Conservation (phyloP, 2,113 vertebrate genomes). For the Acinonyx jubatus region DNA sequence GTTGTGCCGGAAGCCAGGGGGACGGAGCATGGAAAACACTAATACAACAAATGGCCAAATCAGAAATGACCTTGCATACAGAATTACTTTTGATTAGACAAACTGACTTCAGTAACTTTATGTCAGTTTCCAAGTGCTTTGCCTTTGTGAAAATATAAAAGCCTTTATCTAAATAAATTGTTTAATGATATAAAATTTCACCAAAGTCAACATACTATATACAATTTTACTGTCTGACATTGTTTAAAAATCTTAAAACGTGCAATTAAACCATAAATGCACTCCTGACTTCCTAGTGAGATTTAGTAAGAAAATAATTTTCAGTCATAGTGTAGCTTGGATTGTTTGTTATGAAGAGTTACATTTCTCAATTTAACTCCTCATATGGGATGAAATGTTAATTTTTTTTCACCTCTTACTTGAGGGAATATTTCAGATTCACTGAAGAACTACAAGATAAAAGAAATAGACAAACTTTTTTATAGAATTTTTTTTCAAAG, state of each 20-base stretch:
- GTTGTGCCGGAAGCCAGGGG: not conserved
- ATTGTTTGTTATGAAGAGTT: conserved; percentile 3
- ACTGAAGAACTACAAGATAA: conserved; percentile 75
- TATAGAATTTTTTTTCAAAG: conserved; percentile 81
- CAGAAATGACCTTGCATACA: not conserved
- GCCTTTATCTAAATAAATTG: not conserved
- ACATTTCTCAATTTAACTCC: conserved; percentile 54
- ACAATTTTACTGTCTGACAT: not conserved
- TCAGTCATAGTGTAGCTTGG: not conserved
- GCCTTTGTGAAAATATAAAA: not conserved
- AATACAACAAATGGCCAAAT: not conserved
- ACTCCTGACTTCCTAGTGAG: not conserved
- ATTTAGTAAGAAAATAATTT: not conserved
- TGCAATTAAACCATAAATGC: not conserved
- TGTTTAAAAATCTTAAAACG: not conserved
- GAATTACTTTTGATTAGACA: not conserved
- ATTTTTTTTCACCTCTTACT: not conserved
- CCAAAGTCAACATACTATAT: not conserved
- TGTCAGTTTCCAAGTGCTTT: not conserved
- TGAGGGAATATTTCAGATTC: conserved; percentile 76
- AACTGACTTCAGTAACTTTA: not conserved
- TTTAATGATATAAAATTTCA: not conserved
- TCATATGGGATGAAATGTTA: conserved; percentile 54
- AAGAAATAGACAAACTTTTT: conserved; percentile 79
- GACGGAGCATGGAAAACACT: not conserved